Evolutionary conservation across 2,888 invertebrate species (phyloP).

Genomic region (Scaptodrosophila latifasciaeformis): DNA sequence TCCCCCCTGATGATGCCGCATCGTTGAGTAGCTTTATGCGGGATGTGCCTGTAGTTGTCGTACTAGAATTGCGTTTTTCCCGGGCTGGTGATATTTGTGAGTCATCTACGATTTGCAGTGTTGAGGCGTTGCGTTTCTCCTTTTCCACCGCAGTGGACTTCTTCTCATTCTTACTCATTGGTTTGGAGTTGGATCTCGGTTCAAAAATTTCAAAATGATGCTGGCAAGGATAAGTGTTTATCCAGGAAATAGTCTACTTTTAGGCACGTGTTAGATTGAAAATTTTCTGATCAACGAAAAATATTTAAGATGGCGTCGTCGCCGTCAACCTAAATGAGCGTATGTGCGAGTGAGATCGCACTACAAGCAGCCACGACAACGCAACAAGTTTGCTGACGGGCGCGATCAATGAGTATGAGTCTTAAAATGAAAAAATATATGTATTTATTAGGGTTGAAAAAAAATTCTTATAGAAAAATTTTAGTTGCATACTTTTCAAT

Average conservation of each 20-base stretch:
- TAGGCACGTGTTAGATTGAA: slow-evolving; percentile 48
- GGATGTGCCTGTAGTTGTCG: slow-evolving; percentile 23
- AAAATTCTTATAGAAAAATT: slow-evolving; percentile 51
- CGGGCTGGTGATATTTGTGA: slow-evolving; percentile 36
- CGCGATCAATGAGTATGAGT: slow-evolving; percentile 20
- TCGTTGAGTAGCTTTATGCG: slow-evolving; percentile 55
- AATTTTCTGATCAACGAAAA: slow-evolving; percentile 53
- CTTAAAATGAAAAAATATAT: slow-evolving; percentile 28
- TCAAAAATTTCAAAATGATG: neutral
- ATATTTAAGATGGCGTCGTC: slow-evolving; percentile 46
- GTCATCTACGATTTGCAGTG: slow-evolving; percentile 55
- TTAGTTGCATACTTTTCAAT: slow-evolving; percentile 61
- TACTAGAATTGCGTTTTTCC: slow-evolving; percentile 16
- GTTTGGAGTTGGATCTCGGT: neutral
- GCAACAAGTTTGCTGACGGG: slow-evolving; percentile 44
- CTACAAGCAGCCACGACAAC: slow-evolving; percentile 11
- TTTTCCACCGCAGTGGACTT: slow-evolving; percentile 9
- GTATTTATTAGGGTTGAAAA: slow-evolving; percentile 49
- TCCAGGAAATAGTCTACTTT: slow-evolving; percentile 54
- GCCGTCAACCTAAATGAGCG: slow-evolving; percentile 16
- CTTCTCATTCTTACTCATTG: slow-evolving; percentile 44
- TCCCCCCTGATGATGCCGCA: slow-evolving; percentile 5
- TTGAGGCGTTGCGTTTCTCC: slow-evolving; percentile 6
- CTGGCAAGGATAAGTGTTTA: slow-evolving; percentile 52
- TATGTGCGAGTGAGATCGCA: slow-evolving; percentile 40